Conservation (phyloP, 2,797 vertebrate species). For the Gymnoscopelus braueri region DNA sequence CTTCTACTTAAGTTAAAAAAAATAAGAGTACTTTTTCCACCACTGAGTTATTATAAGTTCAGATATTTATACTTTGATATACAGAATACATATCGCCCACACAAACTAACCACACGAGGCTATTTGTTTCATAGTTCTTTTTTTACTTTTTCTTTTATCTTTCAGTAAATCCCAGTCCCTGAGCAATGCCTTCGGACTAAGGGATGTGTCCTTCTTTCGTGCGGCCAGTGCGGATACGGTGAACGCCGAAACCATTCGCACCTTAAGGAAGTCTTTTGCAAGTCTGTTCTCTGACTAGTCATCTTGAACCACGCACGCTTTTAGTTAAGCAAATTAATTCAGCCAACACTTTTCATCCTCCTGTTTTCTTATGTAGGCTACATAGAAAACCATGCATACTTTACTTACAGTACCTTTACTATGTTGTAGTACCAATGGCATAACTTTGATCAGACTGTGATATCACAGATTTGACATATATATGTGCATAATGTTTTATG, state of each 20-base stretch:
- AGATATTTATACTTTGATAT: neutral
- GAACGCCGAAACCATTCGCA: slow-evolving; percentile 85
- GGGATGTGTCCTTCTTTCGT: slow-evolving; percentile 68
- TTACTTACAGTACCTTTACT: neutral
- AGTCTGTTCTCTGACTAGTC: slow-evolving; percentile 84
- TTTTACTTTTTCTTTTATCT: slow-evolving; percentile 57
- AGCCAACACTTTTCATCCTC: neutral
- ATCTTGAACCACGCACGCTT: too few species aligned
- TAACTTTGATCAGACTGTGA: neutral
- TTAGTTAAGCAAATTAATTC: neutral
- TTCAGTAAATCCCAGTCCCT: slow-evolving; percentile 86
- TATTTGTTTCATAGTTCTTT: neutral
- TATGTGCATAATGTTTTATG: neutral
- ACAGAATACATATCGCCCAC: neutral
- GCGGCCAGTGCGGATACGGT: slow-evolving; percentile 80
- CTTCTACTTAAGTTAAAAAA: too few species aligned
- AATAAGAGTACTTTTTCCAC: too few species aligned
- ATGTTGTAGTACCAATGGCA: neutral
- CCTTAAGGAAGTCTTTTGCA: slow-evolving; percentile 86
- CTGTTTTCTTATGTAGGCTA: neutral
- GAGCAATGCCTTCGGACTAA: slow-evolving; percentile 84
- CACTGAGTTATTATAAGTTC: too few species aligned
- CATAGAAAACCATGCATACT: neutral
- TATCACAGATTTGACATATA: neutral
- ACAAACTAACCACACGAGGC: neutral